A percentile compares a stretch with the other conserved stretches of the same genome.
Conservation (phyloP, 2,888 invertebrate genomes). For the Diadegma fenestrale region DNA sequence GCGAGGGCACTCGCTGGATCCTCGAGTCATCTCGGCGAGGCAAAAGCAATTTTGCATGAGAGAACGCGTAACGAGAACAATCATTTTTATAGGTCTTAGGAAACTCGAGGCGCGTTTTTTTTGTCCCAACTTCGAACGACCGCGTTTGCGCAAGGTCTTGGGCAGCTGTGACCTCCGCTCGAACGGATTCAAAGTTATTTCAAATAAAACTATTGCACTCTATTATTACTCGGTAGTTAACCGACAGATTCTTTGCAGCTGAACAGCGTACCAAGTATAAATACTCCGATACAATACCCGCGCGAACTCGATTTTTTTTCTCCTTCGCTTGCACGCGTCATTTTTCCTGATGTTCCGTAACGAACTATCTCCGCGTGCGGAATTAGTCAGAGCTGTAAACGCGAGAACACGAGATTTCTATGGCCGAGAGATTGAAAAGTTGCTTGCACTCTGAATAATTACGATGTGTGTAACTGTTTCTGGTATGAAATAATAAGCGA, state of each 20-base stretch:
- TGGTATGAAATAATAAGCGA: not conserved
- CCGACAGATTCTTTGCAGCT: slow-evolving; percentile 23
- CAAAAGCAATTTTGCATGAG: slow-evolving; percentile 43
- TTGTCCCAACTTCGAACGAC: not conserved
- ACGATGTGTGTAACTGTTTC: slow-evolving; percentile 8
- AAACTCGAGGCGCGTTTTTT: slow-evolving; percentile 10
- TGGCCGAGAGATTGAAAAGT: not conserved
- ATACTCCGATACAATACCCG: slow-evolving; percentile 13
- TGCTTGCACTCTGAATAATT: not conserved
- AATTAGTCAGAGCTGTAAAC: slow-evolving; percentile 18
- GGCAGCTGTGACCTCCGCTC: slow-evolving; percentile 30
- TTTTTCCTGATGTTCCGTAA: slow-evolving; percentile 31
- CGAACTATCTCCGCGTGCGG: slow-evolving; percentile 22
- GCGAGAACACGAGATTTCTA: not conserved
- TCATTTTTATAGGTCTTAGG: slow-evolving; percentile 39
- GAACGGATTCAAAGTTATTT: slow-evolving; percentile 34
- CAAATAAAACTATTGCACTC: slow-evolving; percentile 39
- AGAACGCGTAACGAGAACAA: slow-evolving; percentile 39
- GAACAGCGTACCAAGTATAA: slow-evolving; percentile 33
- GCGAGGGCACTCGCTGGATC: not conserved
- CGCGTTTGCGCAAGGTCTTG: slow-evolving; percentile 37
- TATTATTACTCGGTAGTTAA: slow-evolving; percentile 43
- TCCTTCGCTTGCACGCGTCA: not conserved
- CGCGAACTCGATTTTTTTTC: slow-evolving; percentile 4
- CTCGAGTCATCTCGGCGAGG: slow-evolving; percentile 17